Evolutionary conservation across 1,140 invertebrate genomes (phyloP), one percentile per base, ranked within the genome.

Genomic region (Chrysoperla carnea): DNA sequence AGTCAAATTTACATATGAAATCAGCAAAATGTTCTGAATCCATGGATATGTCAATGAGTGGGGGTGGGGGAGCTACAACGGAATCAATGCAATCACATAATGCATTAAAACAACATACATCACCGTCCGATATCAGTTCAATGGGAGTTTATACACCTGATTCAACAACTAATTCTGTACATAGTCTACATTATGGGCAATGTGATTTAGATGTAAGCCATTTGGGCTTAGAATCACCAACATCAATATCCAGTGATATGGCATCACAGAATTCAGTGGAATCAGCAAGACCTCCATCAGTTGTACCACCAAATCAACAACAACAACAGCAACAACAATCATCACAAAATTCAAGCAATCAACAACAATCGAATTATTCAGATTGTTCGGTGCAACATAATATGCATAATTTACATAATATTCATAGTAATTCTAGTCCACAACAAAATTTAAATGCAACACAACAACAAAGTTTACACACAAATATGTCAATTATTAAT

Each of bases 111-210:
- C 60, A 67, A 35, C 67, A 53, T 53, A 73, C 58, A 42, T 72
- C 56, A 49, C 69, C 67, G 41, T 67, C 74, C 0, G 78, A 81
- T 33, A 60, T 82, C 42, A 73, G 78, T 11, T 83, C 78, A 2
- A 76, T 86, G 72, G 81, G 81, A 0, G 81, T 86, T 1, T 86
- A 85, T 48, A 85, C 82, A 0, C 81, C 83, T 0, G 83, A 88
- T 53, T 84, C 82, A 0, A 83, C 80, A 1, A 86, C 82, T 27
- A 85, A 86, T 53, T 87, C 84, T 0, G 82, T 85, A 6, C 81
- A 84, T 48, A 84, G 81, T 33, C 66, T 83, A 44, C 82, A 84
- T 58, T 88, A 84, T 52, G 72, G 73, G 0, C 75, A 76, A 44
- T 86, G 78, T 50, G 85, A 89, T 46, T 61, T 90, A 40, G 85